Percentiles rank a stretch among this genome's conserved stretches.
phyloP scores from a whole-genome alignment of 2,113 vertebrate genomes.

The Ameiurus melas region DNA sequence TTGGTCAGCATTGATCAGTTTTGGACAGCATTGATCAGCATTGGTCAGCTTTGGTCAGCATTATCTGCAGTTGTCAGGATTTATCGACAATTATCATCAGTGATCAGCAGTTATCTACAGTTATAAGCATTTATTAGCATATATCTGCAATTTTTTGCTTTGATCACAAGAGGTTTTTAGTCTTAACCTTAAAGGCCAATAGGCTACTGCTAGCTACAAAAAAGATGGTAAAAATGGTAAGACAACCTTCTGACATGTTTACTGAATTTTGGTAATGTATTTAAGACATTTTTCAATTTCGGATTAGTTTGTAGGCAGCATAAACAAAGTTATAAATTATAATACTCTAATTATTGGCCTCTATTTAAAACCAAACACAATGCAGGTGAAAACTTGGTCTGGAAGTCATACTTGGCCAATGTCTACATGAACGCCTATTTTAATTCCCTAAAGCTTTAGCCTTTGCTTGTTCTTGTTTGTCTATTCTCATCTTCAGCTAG shows the following conservation, averaged over 20 bases:
- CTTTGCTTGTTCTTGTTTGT: background rate
- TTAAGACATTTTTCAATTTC: background rate
- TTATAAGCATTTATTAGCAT: too few species aligned
- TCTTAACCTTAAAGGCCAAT: background rate
- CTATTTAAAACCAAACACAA: background rate
- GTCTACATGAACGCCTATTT: background rate
- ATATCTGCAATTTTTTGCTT: background rate
- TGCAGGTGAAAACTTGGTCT: background rate
- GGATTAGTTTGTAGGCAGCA: background rate
- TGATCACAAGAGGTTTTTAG: background rate
- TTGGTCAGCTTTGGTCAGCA: too few species aligned
- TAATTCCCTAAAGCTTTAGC: background rate
- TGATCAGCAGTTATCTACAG: too few species aligned
- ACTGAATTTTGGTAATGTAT: background rate
- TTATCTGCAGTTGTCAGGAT: too few species aligned
- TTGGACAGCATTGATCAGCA: too few species aligned
- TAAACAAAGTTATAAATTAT: background rate
- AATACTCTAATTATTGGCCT: background rate
- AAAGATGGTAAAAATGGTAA: background rate
- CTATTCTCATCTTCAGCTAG: background rate
- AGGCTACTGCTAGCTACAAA: background rate
- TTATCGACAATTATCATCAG: too few species aligned
- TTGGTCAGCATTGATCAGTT: too few species aligned
- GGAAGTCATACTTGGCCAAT: background rate
- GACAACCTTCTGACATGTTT: background rate